These are phyloP conservation scores for Lepidurus packardi DNA, from an alignment of 1,140 invertebrate genomes.

Conservation along the genomic window DNA sequence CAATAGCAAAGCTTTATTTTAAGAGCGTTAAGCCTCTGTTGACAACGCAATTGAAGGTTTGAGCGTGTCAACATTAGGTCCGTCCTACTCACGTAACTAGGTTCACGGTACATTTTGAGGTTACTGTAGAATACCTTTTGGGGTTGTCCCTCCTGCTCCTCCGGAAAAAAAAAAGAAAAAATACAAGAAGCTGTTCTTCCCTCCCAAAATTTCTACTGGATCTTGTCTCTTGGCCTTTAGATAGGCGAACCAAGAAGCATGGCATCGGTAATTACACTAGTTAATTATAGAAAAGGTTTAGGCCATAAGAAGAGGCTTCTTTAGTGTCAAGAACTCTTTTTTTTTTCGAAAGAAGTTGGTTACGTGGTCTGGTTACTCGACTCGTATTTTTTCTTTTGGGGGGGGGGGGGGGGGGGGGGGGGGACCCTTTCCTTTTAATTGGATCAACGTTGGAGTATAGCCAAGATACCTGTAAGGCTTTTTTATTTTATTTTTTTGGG, in stretches of 20 bases:
- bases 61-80: neutral
- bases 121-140: neutral
- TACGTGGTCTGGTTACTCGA: too few relatives aligned
- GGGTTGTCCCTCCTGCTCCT: too few relatives aligned
- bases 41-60: conserved; percentile 19
- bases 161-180: too few relatives aligned
- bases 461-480: neutral
- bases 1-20: neutral
- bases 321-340: neutral
- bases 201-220: neutral
- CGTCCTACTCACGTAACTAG: conserved; percentile 11
- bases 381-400: too few relatives aligned
- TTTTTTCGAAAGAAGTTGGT: neutral
- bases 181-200: neutral
- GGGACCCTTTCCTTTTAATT: neutral
- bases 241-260: neutral
- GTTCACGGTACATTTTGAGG: neutral
- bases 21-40: neutral
- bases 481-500: neutral
- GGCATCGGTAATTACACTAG: conserved; percentile 5
- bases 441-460: neutral
- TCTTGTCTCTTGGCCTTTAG: neutral
- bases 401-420: too few relatives aligned
- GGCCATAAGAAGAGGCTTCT: neutral
- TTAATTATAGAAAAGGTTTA: conserved; percentile 1